Conservation (phyloP, 2,888 invertebrate genomes). For the Drosophila demipolita region DNA sequence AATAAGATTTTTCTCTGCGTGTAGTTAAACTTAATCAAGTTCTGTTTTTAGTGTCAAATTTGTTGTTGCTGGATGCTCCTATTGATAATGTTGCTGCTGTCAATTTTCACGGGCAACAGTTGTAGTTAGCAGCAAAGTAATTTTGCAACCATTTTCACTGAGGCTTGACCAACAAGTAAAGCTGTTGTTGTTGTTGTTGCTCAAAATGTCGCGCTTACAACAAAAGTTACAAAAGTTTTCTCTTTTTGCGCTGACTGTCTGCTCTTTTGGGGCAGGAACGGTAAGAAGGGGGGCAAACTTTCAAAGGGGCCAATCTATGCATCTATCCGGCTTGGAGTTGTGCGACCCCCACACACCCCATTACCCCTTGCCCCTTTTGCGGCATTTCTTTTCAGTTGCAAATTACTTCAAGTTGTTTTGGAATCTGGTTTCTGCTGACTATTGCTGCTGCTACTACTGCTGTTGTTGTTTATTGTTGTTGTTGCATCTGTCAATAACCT, state of each 20-base stretch:
- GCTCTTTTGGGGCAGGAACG: slow-evolving; percentile 7
- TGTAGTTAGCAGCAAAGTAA: slow-evolving; percentile 40
- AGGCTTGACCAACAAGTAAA: slow-evolving; percentile 52
- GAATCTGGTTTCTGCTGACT: slow-evolving; percentile 52
- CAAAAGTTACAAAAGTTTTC: slow-evolving; percentile 49
- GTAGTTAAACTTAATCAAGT: background rate
- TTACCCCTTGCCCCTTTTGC: slow-evolving; percentile 30
- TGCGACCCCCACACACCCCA: background rate
- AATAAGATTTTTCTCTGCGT: slow-evolving; percentile 1
- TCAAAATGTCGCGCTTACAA: slow-evolving; percentile 58
- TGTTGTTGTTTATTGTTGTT: slow-evolving; percentile 20
- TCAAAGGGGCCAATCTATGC: slow-evolving; percentile 46
- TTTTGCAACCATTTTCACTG: slow-evolving; percentile 51
- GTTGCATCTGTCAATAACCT: slow-evolving; percentile 63
- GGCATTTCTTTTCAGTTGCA: slow-evolving; percentile 75
- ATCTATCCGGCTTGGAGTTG: slow-evolving; percentile 20
- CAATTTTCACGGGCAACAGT: slow-evolving; percentile 49
- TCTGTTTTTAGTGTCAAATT: background rate
- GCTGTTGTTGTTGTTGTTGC: slow-evolving; percentile 28
- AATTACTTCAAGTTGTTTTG: slow-evolving; percentile 70
- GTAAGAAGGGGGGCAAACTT: background rate
- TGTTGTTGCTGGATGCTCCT: background rate
- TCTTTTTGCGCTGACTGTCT: slow-evolving; percentile 57
- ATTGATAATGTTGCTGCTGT: slow-evolving; percentile 1
- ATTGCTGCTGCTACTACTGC: slow-evolving; percentile 35